phyloP scores from a whole-genome alignment of 2,888 invertebrate genomes.

The Sminthurides aquaticus region DNA sequence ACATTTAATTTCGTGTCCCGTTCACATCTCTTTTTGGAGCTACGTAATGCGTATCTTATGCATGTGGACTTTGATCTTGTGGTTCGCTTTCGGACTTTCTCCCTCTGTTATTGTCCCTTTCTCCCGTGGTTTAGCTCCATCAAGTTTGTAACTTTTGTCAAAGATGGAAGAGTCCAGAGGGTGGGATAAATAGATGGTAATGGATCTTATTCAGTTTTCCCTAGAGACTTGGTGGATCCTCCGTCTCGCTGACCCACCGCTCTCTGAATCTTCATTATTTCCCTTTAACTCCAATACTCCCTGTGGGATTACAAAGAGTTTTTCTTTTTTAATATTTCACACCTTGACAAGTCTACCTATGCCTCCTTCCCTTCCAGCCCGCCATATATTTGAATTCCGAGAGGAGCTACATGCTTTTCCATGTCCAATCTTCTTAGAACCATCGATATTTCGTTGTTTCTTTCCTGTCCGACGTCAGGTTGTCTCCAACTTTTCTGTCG shows the following conservation, averaged over 20 bases:
- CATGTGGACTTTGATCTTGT: too few relatives aligned
- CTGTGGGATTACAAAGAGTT: slow-evolving; percentile 39
- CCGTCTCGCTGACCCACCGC: slow-evolving; percentile 14
- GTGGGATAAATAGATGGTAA: slow-evolving; percentile 33
- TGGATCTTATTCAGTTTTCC: slow-evolving; percentile 34
- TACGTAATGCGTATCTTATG: too few relatives aligned
- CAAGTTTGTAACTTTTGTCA: slow-evolving; percentile 24
- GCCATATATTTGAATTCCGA: neutral
- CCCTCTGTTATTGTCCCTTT: too few relatives aligned
- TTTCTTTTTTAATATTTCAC: slow-evolving; percentile 42
- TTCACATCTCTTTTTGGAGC: too few relatives aligned
- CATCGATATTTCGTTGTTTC: slow-evolving; percentile 5
- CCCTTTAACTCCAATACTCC: slow-evolving; percentile 42
- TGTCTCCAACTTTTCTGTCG: slow-evolving; percentile 12
- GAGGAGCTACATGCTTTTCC: neutral
- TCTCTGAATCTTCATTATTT: slow-evolving; percentile 44
- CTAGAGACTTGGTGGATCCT: slow-evolving; percentile 25
- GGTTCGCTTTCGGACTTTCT: too few relatives aligned
- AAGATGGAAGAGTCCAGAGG: slow-evolving; percentile 32
- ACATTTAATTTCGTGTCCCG: too few relatives aligned
- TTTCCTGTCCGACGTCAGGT: slow-evolving; percentile 6
- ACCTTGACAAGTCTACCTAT: slow-evolving; percentile 31
- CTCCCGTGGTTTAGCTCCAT: too few relatives aligned
- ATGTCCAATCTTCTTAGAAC: neutral
- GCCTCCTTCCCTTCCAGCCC: neutral